Base-by-base conservation (phyloP, 92 coral and sea anemone species). In the Parazoanthus swiftii region DNA sequence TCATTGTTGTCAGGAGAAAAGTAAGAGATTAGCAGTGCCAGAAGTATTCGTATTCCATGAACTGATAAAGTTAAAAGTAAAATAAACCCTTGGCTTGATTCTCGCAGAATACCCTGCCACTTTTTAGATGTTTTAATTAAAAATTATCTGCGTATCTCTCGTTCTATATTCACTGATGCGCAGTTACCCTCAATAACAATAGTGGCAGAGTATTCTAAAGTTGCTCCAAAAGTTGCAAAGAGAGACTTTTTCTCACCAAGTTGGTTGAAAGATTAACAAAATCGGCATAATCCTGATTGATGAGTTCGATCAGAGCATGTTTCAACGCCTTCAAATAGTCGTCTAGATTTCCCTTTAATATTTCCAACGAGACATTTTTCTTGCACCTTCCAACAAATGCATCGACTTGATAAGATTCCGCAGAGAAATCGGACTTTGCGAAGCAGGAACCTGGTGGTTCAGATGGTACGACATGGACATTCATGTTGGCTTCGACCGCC, bases 281-380 rank as follows among this genome's bases (percentile, higher is more conserved):
- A 90, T 97, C 99, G 14, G 99, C 99, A 90, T 96, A 96, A 88
- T 96, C 99, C 89, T 96, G 97, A 77, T 96, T 97, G 74, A 97
- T 97, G 87, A 97, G 94, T 91, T 97, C 99, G 48, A 97, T 97
- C 77, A 97, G 89, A 13, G 99, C 99, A 85, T 91, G 95, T 89
- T 94, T 97, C 74, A 97, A 89, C 43, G 97, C 86, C 91, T 91
- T 95, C 89, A 97, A 92, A 90, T 97, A 97, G 76, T 97, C 98
- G 81, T 97, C 98, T 56, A 97, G 90, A 78, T 95, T 95, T 44
- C 89, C 89, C 90, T 97, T 97, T 20, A 97, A 88, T 13, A 88
- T 85, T 48, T 95, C 98, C 59, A 97, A 91, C 21, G 98, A 94
- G 13, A 95, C 99, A 54, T 85, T 89, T 58, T 94, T 94, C 81